A percentile compares a stretch with the other conserved stretches of the same genome.
phyloP scores from a whole-genome alignment of 2,888 invertebrate genomes.

The Chymomyza caudatula region DNA sequence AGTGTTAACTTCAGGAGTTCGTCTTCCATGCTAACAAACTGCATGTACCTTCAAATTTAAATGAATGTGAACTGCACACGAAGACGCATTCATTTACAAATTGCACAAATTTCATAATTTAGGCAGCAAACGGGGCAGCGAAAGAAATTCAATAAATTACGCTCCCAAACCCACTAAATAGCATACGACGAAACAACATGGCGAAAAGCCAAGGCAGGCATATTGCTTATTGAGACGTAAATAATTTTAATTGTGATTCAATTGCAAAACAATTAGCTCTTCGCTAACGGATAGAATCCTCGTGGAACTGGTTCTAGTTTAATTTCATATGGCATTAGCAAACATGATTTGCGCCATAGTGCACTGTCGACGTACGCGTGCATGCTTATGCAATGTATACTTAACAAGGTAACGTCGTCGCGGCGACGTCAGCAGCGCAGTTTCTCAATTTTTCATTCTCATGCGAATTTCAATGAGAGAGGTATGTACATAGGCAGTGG shows the following conservation, averaged over 20 bases:
- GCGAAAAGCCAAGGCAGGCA: not conserved
- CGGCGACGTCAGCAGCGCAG: too few species aligned
- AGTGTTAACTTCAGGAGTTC: not conserved
- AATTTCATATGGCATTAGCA: not conserved
- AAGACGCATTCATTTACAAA: conserved; percentile 46
- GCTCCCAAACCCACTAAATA: conserved; percentile 37
- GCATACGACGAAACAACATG: too few species aligned
- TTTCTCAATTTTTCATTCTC: too few species aligned
- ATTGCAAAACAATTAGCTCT: conserved; percentile 60
- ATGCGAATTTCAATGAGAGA: too few species aligned
- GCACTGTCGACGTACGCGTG: too few species aligned
- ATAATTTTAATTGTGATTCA: conserved; percentile 64
- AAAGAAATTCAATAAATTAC: conserved; percentile 5
- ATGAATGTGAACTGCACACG: conserved; percentile 67
- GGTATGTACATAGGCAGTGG: too few species aligned
- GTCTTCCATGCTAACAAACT: conserved; percentile 55
- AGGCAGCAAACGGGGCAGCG: conserved; percentile 20
- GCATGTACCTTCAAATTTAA: conserved; percentile 48
- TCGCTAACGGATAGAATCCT: not conserved
- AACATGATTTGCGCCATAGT: too few species aligned
- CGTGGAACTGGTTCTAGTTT: not conserved
- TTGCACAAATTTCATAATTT: conserved; percentile 45
- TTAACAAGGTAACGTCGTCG: too few species aligned
- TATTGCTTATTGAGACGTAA: conserved; percentile 33
- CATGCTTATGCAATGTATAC: too few species aligned